Percentiles rank a stretch among this genome's conserved stretches.
These are phyloP conservation scores for Corythaixoides concolor DNA, from an alignment of 2,113 vertebrate genomes.

Conservation along the genomic window DNA sequence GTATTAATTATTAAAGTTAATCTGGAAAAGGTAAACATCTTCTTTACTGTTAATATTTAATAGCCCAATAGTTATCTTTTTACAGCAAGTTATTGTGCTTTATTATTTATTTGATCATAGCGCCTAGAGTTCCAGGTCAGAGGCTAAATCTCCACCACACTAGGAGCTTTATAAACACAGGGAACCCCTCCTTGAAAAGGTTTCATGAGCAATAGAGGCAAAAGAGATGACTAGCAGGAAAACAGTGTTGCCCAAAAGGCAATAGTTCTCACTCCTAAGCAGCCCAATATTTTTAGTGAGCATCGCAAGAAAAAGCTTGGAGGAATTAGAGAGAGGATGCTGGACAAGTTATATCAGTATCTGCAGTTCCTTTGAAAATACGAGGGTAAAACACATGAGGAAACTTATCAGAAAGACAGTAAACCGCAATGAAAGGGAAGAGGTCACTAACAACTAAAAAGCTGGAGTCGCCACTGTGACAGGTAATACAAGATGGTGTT, in stretches of 20 bases:
- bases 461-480: neutral
- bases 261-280: neutral
- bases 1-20: neutral
- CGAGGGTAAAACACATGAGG: fast-evolving
- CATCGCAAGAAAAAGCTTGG: neutral
- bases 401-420: neutral
- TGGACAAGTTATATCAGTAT: fast-evolving
- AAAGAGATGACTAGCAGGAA: neutral
- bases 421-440: neutral
- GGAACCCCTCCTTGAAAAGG: neutral
- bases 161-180: neutral
- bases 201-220: neutral
- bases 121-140: neutral
- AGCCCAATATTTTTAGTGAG: neutral
- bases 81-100: neutral
- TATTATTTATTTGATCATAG: neutral
- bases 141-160: neutral
- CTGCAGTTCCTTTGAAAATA: neutral
- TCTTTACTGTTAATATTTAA: neutral
- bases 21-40: neutral
- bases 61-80: neutral
- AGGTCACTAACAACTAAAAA: neutral
- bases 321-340: neutral
- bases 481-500: neutral
- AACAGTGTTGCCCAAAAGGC: neutral